These are phyloP conservation scores for Mastigias papua DNA, from an alignment of 30 jellyfish, hydroid and myxozoan species.

Conservation along the genomic window DNA sequence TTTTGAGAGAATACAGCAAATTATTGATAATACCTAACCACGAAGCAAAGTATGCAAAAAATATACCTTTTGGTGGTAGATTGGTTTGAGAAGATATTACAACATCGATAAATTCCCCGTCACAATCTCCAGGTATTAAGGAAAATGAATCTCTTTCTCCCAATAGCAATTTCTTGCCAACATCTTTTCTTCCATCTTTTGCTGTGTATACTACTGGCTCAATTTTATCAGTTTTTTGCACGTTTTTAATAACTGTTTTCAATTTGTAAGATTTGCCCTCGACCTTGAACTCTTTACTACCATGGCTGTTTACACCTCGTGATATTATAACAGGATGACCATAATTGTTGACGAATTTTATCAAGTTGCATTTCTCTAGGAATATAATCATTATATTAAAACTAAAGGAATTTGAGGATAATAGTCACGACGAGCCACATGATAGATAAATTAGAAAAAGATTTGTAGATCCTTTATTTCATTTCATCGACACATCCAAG, in stretches of 20 bases:
- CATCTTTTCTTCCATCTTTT: constrained; percentile 4
- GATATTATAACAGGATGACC: constrained; percentile 53
- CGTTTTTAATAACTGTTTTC: constrained; percentile 53
- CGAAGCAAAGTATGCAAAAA: no score
- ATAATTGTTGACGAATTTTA: constrained; percentile 63
- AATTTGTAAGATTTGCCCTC: constrained; percentile 54
- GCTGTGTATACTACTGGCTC: constrained; percentile 75
- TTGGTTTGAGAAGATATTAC: constrained; percentile 22
- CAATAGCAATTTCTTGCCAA: constrained; percentile 9
- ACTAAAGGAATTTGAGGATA: no score
- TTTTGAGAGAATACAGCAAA: no score
- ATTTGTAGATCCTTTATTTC: no score
- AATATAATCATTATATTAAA: no score
- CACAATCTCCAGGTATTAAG: constrained; percentile 84
- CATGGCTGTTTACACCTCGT: constrained; percentile 40
- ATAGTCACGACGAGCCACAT: no score
- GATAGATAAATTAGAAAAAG: no score
- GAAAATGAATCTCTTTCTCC: constrained; percentile 57
- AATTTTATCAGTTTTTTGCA: constrained; percentile 36
- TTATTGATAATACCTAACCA: no score
- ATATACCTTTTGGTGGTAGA: constrained; percentile 42
- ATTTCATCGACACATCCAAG: no score
- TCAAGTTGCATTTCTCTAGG: constrained; percentile 73
- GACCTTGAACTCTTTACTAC: constrained; percentile 21
- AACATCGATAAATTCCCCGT: constrained; percentile 65